A percentile compares a stretch with the other conserved stretches of the same genome.
Conservation (phyloP, 2,888 invertebrate species). For the Digitonthophagus gazella region DNA sequence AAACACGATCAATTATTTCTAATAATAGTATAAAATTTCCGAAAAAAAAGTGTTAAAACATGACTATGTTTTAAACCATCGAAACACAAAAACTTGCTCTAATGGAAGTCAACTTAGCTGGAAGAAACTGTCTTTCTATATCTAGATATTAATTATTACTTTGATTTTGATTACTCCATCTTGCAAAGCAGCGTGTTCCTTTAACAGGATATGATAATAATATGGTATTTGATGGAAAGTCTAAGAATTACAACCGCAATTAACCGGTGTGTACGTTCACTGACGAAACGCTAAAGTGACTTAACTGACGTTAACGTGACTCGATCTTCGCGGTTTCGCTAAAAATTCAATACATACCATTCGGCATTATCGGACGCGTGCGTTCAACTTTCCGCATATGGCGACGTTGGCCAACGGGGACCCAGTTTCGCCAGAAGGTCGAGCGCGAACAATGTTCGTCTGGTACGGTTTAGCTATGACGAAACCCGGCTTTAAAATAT, state of each 20-base stretch:
- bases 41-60: no score
- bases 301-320: neutral
- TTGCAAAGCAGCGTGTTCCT: neutral
- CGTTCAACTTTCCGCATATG: neutral
- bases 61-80: no score
- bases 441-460: neutral
- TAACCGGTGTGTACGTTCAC: neutral
- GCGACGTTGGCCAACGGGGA: neutral
- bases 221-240: neutral
- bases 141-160: no score
- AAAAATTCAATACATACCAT: neutral
- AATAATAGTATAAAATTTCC: no score
- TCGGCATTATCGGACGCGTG: neutral
- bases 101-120: no score
- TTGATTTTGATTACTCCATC: neutral
- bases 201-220: neutral
- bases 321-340: neutral
- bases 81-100: no score
- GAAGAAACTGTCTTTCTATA: no score
- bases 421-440: neutral
- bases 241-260: neutral
- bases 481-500: neutral
- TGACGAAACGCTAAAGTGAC: neutral
- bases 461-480: neutral
- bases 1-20: no score